Evolutionary conservation across 2,888 invertebrate species (phyloP), one percentile per base, ranked within the genome.

Genomic region (Corbicula japonica): DNA sequence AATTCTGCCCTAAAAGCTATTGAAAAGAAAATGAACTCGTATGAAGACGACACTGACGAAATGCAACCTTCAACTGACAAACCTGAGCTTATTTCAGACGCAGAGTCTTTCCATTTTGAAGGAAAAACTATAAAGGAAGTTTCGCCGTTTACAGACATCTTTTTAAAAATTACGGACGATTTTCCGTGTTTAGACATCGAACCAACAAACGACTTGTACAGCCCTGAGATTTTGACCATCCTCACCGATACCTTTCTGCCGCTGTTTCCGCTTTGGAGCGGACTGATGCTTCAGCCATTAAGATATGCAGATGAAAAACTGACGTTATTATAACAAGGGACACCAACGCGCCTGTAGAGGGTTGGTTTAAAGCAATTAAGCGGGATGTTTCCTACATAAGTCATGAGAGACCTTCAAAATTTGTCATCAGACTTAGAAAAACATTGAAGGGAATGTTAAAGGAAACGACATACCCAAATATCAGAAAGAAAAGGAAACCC

Each of bases 331-430:
- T 46, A 3, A 62, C 30, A 18, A 15, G 46, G 26, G 44, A 62
- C 30, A 62, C 26, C 10, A 62, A 46, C 8, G 4, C 46, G 15
- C 26, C 30, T 26, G 46, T 30, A 26, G 62, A 62, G n/a, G 44
- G 28, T 62, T 62, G 62, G 62, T 61, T 61, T 41, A 61, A 61
- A 15, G 26, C 32, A 30, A 12, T 46, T 6, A 62, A 46, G 32
- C 23, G 32, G 28, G 41, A 62, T 46, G 21, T 28, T 28, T 23
- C 28, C 23, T 5, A 26, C 3, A 28, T 26, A n/a, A 62, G 41
- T 26, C 23, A 46, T 4, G 62, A 62, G 18, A 62, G 44, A 32
- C 62, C 62, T 6, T 10, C 44, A 46, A 62, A 46, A 28, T 62
- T 62, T 44, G 28, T 62, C 12, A 12, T 44, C 28, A 62, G 30